These are phyloP conservation scores for Riparia riparia DNA, from an alignment of 2,113 vertebrate genomes.

Conservation along the genomic window DNA sequence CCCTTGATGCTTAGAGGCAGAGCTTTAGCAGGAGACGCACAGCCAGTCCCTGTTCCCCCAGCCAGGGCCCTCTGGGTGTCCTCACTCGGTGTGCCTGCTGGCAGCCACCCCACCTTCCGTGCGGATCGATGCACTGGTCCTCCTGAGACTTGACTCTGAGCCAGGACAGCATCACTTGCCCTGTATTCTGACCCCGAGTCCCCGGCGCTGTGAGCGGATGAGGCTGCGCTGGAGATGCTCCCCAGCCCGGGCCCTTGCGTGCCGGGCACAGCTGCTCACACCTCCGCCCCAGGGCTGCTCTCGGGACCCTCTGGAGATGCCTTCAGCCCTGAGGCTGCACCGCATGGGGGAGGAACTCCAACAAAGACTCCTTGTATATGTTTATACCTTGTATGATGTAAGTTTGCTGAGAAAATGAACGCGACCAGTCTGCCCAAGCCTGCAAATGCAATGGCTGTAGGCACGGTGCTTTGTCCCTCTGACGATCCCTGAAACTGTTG, in stretches of 20 bases:
- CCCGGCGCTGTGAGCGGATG: fast-evolving
- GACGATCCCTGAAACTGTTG: fast-evolving
- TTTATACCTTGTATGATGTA: not conserved
- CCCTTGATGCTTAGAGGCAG: not conserved
- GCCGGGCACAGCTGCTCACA: not conserved
- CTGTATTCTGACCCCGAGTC: not conserved
- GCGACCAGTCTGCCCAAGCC: not conserved
- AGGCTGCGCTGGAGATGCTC: not conserved
- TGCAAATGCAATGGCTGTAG: not conserved
- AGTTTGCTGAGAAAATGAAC: not conserved
- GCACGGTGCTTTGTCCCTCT: not conserved
- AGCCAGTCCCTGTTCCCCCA: not conserved
- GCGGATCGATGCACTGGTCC: fast-evolving
- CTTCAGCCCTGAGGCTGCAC: not conserved
- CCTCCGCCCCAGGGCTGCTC: not conserved
- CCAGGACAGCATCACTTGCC: not conserved
- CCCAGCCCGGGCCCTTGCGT: not conserved
- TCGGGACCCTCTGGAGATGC: not conserved
- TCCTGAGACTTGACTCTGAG: not conserved
- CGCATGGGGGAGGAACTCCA: not conserved
- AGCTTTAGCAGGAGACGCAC: not conserved
- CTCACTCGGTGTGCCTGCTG: not conserved
- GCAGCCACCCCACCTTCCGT: not conserved
- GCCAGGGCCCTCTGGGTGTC: not conserved
- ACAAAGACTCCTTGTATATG: not conserved